Evolutionary conservation across 2,888 invertebrate genomes (phyloP), one percentile per base, ranked within the genome.

Genomic region (Alloscopus bannaensis): DNA sequence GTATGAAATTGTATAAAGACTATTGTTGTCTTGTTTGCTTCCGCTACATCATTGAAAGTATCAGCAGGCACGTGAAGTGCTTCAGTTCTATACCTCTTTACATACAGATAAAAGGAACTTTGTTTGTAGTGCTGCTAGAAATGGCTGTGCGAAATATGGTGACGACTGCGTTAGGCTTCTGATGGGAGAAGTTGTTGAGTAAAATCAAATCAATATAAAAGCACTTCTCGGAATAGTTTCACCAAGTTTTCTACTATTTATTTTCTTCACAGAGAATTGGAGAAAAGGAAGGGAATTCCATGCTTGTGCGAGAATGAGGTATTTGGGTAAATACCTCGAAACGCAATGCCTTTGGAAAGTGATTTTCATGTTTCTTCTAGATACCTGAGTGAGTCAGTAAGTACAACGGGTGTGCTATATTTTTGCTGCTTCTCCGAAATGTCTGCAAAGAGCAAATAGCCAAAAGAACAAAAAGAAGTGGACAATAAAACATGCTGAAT

Each of bases 171-270:
- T 72, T 72, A 64, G 50, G 40, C 52, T 64, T 55, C 64, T 64
- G 52, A 64, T 62, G 71, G 70, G 70, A 59, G 60, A 71, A 71
- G 60, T 71, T 70, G 69, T 47, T 62, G 55, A 55, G 64, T 72
- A 55, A 72, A 72, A 72, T 72, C 72, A 64, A 72, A 72, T 72
- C 72, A 72, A 72, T 72, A 72, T 72, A 72, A 72, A 72, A 72
- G 72, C 72, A 72, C 72, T 72, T 72, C 72, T 64, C 55, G 11
- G 42, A 72, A 72, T 72, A 72, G 64, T 72, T 62, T 72, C 18
- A 13, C 55, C 62, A 55, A 64, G 29, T 42, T 62, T 72, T 72
- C 18, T n/a, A 47, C 55, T 64, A 62, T 55, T 64, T 13, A 55
- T 72, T 72, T 64, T 55, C 55, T 64, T 72, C 72, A 55, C 64